These are phyloP conservation scores for Labroides dimidiatus DNA, from an alignment of 2,797 vertebrate species.

Conservation along the genomic window DNA sequence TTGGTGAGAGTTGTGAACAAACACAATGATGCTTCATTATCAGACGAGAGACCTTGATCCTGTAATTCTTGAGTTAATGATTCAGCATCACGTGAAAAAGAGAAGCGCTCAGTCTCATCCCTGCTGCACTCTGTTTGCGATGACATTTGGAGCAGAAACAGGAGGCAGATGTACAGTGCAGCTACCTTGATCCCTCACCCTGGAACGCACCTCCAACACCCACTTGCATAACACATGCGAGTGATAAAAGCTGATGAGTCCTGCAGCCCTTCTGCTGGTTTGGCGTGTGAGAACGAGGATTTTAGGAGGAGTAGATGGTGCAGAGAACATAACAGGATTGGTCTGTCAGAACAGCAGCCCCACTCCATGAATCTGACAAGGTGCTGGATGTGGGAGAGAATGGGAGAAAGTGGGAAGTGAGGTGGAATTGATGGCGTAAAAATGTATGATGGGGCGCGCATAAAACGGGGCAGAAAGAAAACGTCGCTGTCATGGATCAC, in stretches of 20 bases:
- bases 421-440: conserved; percentile 52
- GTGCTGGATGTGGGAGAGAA: conserved; percentile 25
- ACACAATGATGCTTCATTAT: conserved; percentile 13
- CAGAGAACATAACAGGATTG: conserved; percentile 25
- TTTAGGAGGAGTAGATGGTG: conserved; percentile 30
- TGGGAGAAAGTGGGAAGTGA: conserved; percentile 26
- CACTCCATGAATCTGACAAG: conserved; percentile 58
- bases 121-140: conserved; percentile 1
- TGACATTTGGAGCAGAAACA: conserved; percentile 12
- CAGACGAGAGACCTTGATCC: conserved; percentile 18
- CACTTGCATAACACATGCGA: conserved; percentile 31
- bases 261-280: conserved; percentile 49
- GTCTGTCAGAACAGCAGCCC: conserved; percentile 34
- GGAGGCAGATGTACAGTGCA: conserved; percentile 31
- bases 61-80: conserved; percentile 15
- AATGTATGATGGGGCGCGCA: conserved; percentile 45
- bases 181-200: conserved; percentile 52
- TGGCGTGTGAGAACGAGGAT: conserved; percentile 38
- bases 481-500: conserved; percentile 61
- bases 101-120: neutral
- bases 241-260: conserved; percentile 24
- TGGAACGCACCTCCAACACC: conserved; percentile 30
- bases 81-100: conserved; percentile 1
- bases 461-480: conserved; percentile 41
- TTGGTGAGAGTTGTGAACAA: conserved; percentile 9